Percentiles rank a stretch among this genome's conserved stretches.
Conservation (phyloP, 2,888 invertebrate genomes). For the Chromoteleia sp. region DNA sequence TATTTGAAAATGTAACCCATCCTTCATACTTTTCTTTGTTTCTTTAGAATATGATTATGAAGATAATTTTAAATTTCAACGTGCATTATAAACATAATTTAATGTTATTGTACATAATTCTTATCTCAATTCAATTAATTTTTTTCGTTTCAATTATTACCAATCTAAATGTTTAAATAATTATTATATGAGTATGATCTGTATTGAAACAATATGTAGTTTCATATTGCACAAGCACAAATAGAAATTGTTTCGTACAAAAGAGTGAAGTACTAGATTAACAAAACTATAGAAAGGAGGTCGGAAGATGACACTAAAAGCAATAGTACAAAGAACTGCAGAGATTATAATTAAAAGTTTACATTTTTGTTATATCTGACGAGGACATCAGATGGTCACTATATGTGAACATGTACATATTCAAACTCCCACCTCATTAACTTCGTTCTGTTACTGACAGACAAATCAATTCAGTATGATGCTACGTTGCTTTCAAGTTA, state of each 20-base stretch:
- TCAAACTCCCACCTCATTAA: conserved; percentile 72
- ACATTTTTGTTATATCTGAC: conserved; percentile 72
- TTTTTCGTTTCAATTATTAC: no score
- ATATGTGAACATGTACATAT: conserved; percentile 66
- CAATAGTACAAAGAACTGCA: conserved; percentile 51
- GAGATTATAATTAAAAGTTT: conserved; percentile 53
- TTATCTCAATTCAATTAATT: no score
- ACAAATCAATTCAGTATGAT: conserved; percentile 62
- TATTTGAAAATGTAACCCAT: no score
- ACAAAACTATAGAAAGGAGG: conserved; percentile 53
- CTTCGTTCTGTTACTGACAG: conserved; percentile 63
- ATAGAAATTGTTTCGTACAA: conserved; percentile 19
- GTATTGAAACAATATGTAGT: conserved; percentile 7
- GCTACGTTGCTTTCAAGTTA: conserved; percentile 41
- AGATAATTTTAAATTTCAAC: no score
- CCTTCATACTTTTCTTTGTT: no score
- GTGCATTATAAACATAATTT: no score
- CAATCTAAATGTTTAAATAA: no score
- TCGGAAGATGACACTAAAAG: conserved; percentile 50
- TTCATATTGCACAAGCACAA: conserved; percentile 26
- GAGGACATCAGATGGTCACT: conserved; percentile 72
- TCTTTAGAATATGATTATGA: no score
- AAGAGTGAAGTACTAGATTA: conserved; percentile 30
- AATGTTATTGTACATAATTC: no score
- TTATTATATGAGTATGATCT: background rate